Percentiles rank a stretch among this genome's conserved stretches.
Conservation (phyloP, 2,113 vertebrate species). For the Hippolais icterina region DNA sequence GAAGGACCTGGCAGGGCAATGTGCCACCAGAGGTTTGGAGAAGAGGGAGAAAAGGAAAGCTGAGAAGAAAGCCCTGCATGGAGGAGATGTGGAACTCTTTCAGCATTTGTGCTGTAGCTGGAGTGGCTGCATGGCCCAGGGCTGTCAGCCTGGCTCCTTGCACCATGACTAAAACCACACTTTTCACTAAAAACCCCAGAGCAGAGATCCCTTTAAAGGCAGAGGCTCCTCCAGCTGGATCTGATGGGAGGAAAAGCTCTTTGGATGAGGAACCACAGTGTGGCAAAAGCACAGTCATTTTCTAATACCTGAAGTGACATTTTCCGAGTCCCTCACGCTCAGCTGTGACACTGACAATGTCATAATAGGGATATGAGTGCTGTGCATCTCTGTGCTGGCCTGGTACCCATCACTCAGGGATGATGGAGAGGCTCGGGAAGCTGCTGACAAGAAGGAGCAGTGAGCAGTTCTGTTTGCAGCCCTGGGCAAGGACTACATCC, state of each 20-base stretch:
- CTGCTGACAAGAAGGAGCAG: background rate
- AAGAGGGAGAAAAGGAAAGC: background rate
- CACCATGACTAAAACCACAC: background rate
- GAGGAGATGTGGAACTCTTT: background rate
- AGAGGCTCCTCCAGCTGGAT: background rate
- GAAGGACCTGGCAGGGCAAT: background rate
- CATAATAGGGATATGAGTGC: background rate
- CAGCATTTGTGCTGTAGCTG: background rate
- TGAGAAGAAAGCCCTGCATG: background rate
- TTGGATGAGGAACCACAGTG: background rate
- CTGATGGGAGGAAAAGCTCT: background rate
- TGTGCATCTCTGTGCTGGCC: background rate
- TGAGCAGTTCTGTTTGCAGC: background rate
- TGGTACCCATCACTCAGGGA: background rate
- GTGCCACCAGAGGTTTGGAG: background rate
- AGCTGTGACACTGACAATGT: constrained; percentile 40
- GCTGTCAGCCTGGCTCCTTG: background rate
- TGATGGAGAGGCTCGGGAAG: constrained; percentile 21
- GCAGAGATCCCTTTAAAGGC: background rate
- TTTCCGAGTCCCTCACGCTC: background rate
- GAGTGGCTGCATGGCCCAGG: background rate
- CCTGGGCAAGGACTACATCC: background rate
- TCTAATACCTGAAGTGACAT: constrained; percentile 37
- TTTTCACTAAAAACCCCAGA: background rate
- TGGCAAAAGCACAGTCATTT: background rate